Evolutionary conservation across 2,888 invertebrate genomes (phyloP), one percentile per base, ranked within the genome.

Genomic region (Drosophila anomalata): DNA sequence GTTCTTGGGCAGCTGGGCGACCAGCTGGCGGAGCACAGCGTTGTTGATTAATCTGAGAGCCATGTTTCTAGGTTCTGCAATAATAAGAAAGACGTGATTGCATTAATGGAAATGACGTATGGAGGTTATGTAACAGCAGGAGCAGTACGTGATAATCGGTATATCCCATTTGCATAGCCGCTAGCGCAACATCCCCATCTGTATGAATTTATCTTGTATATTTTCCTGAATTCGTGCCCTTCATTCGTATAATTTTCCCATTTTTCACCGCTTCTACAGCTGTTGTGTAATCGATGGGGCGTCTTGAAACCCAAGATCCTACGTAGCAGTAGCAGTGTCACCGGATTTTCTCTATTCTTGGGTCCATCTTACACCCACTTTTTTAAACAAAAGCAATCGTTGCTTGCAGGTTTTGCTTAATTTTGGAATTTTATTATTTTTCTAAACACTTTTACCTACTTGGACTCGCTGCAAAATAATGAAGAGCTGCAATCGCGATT

Each of bases 31-130:
- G 59, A 86, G 87, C 74, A 91, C 50, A 39, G 89, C 87, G 73
- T 83, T 74, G 63, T 87, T 87, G 59, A 91, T 70, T 71, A 91
- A 73, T 79, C 89, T 82, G 51, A 91, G 81, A 71, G 91, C 90
- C 91, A 91, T 91, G 47, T 41, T 53, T 55, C 58, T 59, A 68
- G 52, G 24, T 33, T 46, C 80, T 81, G 70, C 42, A 68, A 61
- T 3, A 14, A 41, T 8, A 8, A 47, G 26, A n/a, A 7, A 50
- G 54, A 58, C 31, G 9, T 0, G n/a, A 6, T 29, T 17, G 24
- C 29, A 53, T 33, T 29, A 22, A 26, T 53, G 51, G 9, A 22
- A 31, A 33, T 76, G 79, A 78, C 70, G 65, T 57, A 81, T 72
- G 47, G 60, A 81, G 81, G 81, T 81, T 81, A 81, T 81, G 81